Evolutionary conservation across 2,797 vertebrate genomes (phyloP), one percentile per base, ranked within the genome.

Genomic region (Liasis olivaceus): DNA sequence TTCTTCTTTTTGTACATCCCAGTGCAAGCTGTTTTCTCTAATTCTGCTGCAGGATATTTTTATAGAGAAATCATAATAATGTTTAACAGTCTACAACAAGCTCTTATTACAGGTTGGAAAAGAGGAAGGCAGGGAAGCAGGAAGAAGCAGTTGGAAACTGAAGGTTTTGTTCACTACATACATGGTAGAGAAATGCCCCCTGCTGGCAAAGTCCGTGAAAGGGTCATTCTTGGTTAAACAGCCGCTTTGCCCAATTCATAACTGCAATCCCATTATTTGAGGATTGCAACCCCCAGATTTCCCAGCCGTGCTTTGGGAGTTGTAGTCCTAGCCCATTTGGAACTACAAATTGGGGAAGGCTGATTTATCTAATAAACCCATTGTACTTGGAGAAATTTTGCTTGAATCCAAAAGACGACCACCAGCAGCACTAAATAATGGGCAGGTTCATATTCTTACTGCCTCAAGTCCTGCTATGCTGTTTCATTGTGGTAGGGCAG

Each of bases 181-280:
- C 42, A 77, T 72, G 85, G 93, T 92, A 0, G 51, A 88, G 54
- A 77, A 89, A 51, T 87, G 95, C 96, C 94, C 95, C 88, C 97
- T 97, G 95, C 94, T 93, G 97, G 94, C 64, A 28, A 12, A 20
- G 1, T 14, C 0, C 4, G 2, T 36, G 8, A 24, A 9, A 0
- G 12, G 4, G 13, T 85, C 77, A 14, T 0, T 22, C 0, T 62
- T 47, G 20, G 36, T 81, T 24, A 81, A 47, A 24, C 36, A 47
- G 20, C 36, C 5, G 72, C 20, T 47, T 2, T 17, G 22, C 7
- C 36, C 17, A 77, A 22, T 77, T 47, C 20, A 81, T 81, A 81
- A 81, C 36, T 81, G 36, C 36, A 47, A 81, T 47, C 72, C 36
- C 20, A 47, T 24, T 81, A 24, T 81, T 81, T 24, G 8, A 3